These are phyloP conservation scores for Netelia fuscicornis DNA, from an alignment of 2,888 invertebrate genomes.

Conservation along the genomic window DNA sequence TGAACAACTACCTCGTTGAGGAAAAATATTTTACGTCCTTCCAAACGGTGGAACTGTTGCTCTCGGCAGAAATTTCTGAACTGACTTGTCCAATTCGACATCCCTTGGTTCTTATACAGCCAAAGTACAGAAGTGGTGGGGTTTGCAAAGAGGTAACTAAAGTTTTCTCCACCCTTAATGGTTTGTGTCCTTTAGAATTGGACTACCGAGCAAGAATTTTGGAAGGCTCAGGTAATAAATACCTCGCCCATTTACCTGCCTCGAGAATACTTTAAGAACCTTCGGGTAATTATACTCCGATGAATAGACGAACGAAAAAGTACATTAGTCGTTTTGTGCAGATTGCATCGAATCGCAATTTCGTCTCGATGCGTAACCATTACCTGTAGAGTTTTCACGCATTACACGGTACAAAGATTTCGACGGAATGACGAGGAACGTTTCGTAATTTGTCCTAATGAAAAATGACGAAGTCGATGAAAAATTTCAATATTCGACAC, in stretches of 20 bases:
- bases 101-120: conserved; percentile 56
- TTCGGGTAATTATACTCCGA: conserved; percentile 39
- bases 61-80: conserved; percentile 25
- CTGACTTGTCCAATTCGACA: conserved; percentile 42
- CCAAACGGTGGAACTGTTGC: not conserved
- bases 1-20: conserved; percentile 10
- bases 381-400: not conserved
- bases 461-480: not conserved
- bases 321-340: conserved; percentile 42
- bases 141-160: not conserved
- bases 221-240: conserved; percentile 44
- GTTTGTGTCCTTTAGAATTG: conserved; percentile 7
- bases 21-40: not conserved
- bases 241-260: conserved; percentile 35
- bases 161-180: conserved; percentile 39
- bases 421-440: not conserved
- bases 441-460: not conserved
- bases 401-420: not conserved
- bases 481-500: not conserved
- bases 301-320: conserved; percentile 5
- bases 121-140: conserved; percentile 22
- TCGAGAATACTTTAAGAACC: conserved; percentile 13
- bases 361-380: conserved; percentile 27
- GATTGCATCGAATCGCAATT: conserved; percentile 39
- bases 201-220: conserved; percentile 33